Evolutionary conservation across 2,113 vertebrate species (phyloP).

Genomic region (Equus quagga): DNA sequence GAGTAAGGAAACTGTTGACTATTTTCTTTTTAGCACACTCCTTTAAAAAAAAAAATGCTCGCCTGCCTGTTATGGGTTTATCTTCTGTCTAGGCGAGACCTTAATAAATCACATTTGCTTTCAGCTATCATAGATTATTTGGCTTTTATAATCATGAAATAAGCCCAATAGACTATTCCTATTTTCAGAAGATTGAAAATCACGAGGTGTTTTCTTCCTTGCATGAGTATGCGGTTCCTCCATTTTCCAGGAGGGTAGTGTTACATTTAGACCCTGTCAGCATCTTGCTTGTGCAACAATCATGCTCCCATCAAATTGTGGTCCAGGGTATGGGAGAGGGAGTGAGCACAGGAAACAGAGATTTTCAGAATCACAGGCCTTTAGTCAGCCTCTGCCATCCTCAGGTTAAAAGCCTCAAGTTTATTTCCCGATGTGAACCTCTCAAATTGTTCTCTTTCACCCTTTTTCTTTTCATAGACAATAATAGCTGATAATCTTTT

Average conservation of each 20-base stretch:
- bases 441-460: constrained; percentile 77
- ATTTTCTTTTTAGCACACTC: constrained; percentile 74
- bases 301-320: constrained; percentile 71
- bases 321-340: constrained; percentile 3
- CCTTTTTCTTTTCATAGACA: constrained; percentile 74
- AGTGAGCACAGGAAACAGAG: neutral
- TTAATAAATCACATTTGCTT: constrained; percentile 88
- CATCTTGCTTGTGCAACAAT: constrained; percentile 66
- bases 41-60: constrained; percentile 81
- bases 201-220: constrained; percentile 78
- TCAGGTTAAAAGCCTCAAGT: constrained; percentile 78
- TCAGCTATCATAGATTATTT: constrained; percentile 86
- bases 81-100: constrained; percentile 81
- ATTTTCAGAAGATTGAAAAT: constrained; percentile 85
- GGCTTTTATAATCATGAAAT: constrained; percentile 87
- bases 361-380: neutral
- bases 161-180: constrained; percentile 84
- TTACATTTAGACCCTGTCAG: constrained; percentile 76
- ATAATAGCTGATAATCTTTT: constrained; percentile 74
- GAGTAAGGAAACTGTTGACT: constrained; percentile 81
- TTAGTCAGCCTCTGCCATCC: constrained; percentile 66
- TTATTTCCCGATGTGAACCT: constrained; percentile 78
- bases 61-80: constrained; percentile 84
- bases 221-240: constrained; percentile 65
- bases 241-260: constrained; percentile 79